Conservation (phyloP, 2,113 vertebrate genomes). For the Hypocryptadius cinnamomeus region DNA sequence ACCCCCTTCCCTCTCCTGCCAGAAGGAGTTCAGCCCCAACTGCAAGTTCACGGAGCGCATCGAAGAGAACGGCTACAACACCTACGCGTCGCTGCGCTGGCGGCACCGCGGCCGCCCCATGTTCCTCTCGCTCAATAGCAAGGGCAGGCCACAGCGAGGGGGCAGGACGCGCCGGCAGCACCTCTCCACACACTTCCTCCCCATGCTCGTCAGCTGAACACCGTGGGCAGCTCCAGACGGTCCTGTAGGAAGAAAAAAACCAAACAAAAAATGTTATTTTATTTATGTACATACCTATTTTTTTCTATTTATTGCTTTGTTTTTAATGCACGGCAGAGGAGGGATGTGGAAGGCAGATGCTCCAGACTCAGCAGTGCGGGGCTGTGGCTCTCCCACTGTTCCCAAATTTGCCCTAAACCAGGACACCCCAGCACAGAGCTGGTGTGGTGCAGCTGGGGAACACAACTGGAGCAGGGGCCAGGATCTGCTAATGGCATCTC, state of each 20-base stretch:
- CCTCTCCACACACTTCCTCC: constrained; percentile 89
- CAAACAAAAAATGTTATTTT: neutral
- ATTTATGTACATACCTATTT: constrained; percentile 25
- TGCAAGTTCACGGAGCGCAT: constrained; percentile 91
- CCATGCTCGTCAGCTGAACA: constrained; percentile 79
- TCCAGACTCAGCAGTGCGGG: fast-evolving
- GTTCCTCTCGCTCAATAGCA: constrained; percentile 85
- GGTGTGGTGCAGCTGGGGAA: fast-evolving
- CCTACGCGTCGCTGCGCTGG: constrained; percentile 85
- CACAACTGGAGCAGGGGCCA: fast-evolving
- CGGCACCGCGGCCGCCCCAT: constrained; percentile 80
- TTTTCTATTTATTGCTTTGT: constrained; percentile 49
- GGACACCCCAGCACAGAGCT: fast-evolving
- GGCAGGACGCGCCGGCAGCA: constrained; percentile 79
- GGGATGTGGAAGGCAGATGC: neutral
- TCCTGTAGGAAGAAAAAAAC: neutral
- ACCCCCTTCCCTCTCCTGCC: constrained; percentile 27
- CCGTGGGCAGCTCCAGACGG: neutral
- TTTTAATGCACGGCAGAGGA: neutral
- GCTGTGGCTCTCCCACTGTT: neutral
- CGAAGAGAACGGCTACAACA: constrained; percentile 93
- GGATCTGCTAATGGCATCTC: neutral
- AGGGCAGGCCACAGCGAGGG: constrained; percentile 75
- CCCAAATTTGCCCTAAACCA: neutral
- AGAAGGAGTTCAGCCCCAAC: constrained; percentile 84